Percentiles rank a stretch among this genome's conserved stretches.
phyloP scores from a whole-genome alignment of 1,140 invertebrate genomes.

The Steinernema khuongi region DNA sequence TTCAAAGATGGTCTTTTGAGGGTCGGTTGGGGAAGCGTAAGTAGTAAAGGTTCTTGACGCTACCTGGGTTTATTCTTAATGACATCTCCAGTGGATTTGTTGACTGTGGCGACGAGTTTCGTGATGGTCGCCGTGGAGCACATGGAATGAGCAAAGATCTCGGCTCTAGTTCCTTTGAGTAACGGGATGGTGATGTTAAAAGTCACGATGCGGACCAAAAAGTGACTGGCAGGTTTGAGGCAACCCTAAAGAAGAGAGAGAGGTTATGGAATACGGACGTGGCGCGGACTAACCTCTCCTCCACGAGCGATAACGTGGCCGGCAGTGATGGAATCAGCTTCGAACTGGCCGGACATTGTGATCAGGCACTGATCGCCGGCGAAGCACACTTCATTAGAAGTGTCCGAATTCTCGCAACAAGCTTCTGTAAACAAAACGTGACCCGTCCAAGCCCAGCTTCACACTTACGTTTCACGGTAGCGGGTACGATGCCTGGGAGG shows the following conservation, averaged over 20 bases:
- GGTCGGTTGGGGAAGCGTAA: not conserved
- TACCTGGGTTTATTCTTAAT: conserved; percentile 52
- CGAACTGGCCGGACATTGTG: conserved; percentile 71
- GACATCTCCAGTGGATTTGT: conserved; percentile 47
- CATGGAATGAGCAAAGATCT: conserved; percentile 50
- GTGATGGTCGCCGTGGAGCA: conserved; percentile 77
- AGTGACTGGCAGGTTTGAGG: conserved; percentile 71
- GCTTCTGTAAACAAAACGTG: conserved; percentile 32
- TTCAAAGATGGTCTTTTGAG: not conserved
- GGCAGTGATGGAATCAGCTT: conserved; percentile 73
- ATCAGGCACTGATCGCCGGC: conserved; percentile 85
- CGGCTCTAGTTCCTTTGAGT: conserved; percentile 76
- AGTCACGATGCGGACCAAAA: conserved; percentile 83
- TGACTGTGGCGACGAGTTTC: conserved; percentile 69
- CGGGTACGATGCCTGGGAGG: conserved; percentile 76
- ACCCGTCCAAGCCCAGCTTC: not conserved
- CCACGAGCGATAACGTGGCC: conserved; percentile 60
- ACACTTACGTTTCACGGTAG: conserved; percentile 68
- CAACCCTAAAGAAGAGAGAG: conserved; percentile 72
- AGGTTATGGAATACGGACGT: conserved; percentile 63
- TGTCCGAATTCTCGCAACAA: conserved; percentile 16
- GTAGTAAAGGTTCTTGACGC: conserved; percentile 12
- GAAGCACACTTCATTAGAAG: conserved; percentile 67
- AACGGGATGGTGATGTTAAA: conserved; percentile 87
- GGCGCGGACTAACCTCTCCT: conserved; percentile 33